Evolutionary conservation across 2,888 invertebrate genomes (phyloP), one percentile per base, ranked within the genome.

Genomic region (Drosophila paranaensis): DNA sequence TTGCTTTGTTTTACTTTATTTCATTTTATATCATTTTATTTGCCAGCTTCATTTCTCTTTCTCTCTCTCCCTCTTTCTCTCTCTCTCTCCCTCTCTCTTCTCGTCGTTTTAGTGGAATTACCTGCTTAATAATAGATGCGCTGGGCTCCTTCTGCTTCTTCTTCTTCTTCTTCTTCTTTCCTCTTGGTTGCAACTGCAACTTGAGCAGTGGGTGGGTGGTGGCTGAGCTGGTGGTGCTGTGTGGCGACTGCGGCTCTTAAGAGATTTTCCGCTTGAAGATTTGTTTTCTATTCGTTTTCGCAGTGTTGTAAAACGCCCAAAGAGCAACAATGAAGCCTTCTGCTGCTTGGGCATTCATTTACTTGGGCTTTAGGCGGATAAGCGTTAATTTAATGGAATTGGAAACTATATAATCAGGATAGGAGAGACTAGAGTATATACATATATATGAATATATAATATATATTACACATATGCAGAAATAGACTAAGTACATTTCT

Each of bases 71-170:
- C 33, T 33, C 33, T 33, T 10, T 33, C 33, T 33, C 33, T 33
- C 33, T 33, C 30, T 33, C 30, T 79, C 67, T 53, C 25, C 39
- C 33, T 30, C 61, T 42, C 14, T 45, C 25, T 51, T 54, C 40
- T 60, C 68, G 58, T 67, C 81, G 89, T 84, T 84, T 84, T 84
- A 84, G 89, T 70, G 87, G 87, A 84, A 84, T 84, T 84, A 84
- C 84, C 81, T 84, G 75, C 73, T 89, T 73, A 87, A 84, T 84
- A 84, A 84, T 86, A 67, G 64, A 84, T 84, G 81, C 68, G 67
- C 70, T 60, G 35, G 45, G 66, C 20, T 54, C 43, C 51, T 27
- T 14, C 25, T 30, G 14, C 35, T 14, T 20, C 43, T 25, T 13
- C 42, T 30, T 46, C 43, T 25, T 13, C 42, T 30, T 46, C 48